Base-by-base conservation (phyloP, 2,888 invertebrate genomes). In the Pseudococcus viburni region DNA sequence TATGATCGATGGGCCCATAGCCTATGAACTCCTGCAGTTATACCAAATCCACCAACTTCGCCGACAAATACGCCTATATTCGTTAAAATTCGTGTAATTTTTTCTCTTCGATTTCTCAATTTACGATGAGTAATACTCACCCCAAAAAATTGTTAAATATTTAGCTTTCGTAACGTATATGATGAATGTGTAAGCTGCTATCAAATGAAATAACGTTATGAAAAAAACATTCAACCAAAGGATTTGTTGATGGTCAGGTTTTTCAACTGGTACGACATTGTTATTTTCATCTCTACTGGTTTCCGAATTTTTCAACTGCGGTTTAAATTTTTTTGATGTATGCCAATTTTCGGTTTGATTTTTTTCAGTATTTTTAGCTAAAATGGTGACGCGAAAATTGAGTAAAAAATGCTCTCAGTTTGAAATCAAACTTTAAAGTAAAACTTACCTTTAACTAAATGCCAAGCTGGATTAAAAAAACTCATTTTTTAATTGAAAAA, bases 1-100 rank as follows among this genome's bases (percentile, higher is more conserved):
- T 98, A 99, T 0, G 98, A 95, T 91, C 96, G 95, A 92, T 99
- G 99, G 0, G 98, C 94, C 98, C 98, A 99, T 46, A 98, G 94
- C 90, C 99, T 93, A 92, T 99, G 99, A 1, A 97, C 98, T 22
- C 99, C 99, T 22, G 98, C 99, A n/a, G 99, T 99, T 89, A 99
- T 96, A n/a, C 99, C 99, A 89, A 99, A 92, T 9, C 96, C 98
- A 15, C 96, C 95, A 89, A 94, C 92, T 88, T 95, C 92, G 92
- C 97, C 97, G 89, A 97, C 91, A 0, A 95, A 88, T 88, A 89
- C 39, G 51, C 86, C 89, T 89, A 85, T 1, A 26, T 51, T 48
- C 15, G 48, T 22, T 17, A 83, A 46, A 84, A 12, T 0, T 48
- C 11, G 85, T 39, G 0, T 19, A 64, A 39, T 12, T 85, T 1